phyloP scores from a whole-genome alignment of 2,113 vertebrate genomes.

The Dendrocopos noguchii region DNA sequence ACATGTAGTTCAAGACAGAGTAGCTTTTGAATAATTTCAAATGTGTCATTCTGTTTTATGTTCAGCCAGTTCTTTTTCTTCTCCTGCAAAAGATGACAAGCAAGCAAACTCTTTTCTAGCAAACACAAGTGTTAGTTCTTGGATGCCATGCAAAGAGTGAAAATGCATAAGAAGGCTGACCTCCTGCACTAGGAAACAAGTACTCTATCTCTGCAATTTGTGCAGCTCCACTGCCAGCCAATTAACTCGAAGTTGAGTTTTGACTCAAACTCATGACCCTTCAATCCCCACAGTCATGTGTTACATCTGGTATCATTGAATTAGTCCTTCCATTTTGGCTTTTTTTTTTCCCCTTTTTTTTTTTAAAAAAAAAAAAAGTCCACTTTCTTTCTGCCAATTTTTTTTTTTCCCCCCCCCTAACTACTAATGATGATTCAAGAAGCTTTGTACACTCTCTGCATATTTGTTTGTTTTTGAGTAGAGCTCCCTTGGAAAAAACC shows the following conservation, averaged over 20 bases:
- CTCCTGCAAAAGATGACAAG: slow-evolving; percentile 58
- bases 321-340: slow-evolving; percentile 63
- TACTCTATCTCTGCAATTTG: slow-evolving; percentile 68
- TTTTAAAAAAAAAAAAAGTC: not conserved
- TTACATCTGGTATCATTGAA: slow-evolving; percentile 73
- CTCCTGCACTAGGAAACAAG: slow-evolving; percentile 60
- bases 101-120: slow-evolving; percentile 56
- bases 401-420: slow-evolving; percentile 27
- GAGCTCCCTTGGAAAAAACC: slow-evolving; percentile 64
- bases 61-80: slow-evolving; percentile 55
- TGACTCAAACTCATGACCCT: slow-evolving; percentile 77
- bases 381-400: slow-evolving; percentile 57
- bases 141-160: slow-evolving; percentile 50
- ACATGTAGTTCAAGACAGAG: slow-evolving; percentile 48
- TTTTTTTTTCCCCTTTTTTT: slow-evolving; percentile 14
- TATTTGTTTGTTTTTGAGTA: slow-evolving; percentile 74
- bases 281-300: slow-evolving; percentile 60
- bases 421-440: slow-evolving; percentile 64
- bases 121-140: slow-evolving; percentile 56
- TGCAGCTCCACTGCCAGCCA: slow-evolving; percentile 68
- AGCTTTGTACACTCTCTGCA: slow-evolving; percentile 71
- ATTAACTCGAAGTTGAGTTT: slow-evolving; percentile 80
- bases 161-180: slow-evolving; percentile 50
- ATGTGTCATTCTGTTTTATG: slow-evolving; percentile 43
- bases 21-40: slow-evolving; percentile 56